phyloP scores from a whole-genome alignment of 1,140 invertebrate genomes.

The Zaprionus lachaisei region DNA sequence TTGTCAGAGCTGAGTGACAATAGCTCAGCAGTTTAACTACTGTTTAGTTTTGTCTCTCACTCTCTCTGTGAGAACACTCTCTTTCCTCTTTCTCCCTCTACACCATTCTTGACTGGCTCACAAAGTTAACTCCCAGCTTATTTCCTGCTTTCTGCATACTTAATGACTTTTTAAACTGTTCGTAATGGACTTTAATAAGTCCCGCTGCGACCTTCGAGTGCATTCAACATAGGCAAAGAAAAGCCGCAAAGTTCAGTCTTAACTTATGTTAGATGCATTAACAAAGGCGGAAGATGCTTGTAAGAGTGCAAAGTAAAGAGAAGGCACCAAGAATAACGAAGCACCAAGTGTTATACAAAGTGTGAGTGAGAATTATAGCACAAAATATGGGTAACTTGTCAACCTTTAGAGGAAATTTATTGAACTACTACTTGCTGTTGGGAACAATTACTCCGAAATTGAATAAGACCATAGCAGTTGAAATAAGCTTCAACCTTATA shows the following conservation, averaged over 20 bases:
- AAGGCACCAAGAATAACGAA: not conserved
- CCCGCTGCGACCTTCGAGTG: conserved; percentile 21
- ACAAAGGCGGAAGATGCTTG: not conserved
- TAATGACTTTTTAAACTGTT: conserved; percentile 69
- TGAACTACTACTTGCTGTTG: not conserved
- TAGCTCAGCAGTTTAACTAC: not conserved
- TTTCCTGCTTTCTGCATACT: conserved; percentile 10
- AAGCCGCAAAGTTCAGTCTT: not conserved
- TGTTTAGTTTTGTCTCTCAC: not conserved
- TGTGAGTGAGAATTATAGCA: conserved; percentile 1
- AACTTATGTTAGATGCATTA: not conserved
- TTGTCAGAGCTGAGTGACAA: not conserved
- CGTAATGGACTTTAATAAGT: conserved; percentile 63
- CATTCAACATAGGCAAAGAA: not conserved
- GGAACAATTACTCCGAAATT: not conserved
- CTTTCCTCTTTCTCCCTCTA: not conserved
- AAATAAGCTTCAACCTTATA: not conserved
- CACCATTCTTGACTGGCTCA: not conserved
- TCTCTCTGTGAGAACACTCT: not conserved
- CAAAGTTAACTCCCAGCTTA: not conserved
- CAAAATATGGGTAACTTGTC: not conserved
- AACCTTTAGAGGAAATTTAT: not conserved
- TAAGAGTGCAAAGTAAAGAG: not conserved
- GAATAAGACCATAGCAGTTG: too few species aligned
- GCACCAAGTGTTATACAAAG: conserved; percentile 34